A percentile compares a stretch with the other conserved stretches of the same genome.
Evolutionary conservation across 2,113 vertebrate genomes (phyloP).

Genomic region (Malurus cyaneus): DNA sequence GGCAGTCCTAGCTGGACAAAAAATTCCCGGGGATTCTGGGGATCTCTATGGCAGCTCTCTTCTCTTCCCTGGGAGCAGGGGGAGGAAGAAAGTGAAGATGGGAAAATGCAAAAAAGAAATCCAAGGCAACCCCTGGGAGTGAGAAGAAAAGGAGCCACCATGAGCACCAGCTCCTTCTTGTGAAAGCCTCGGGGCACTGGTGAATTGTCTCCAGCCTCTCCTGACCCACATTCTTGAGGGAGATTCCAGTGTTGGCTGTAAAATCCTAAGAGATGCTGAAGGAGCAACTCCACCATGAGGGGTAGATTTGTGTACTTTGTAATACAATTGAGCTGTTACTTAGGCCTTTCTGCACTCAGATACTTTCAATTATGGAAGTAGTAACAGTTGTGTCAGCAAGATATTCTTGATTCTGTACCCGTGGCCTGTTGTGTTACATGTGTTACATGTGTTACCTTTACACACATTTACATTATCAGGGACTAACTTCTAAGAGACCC

Average conservation of each 20-base stretch:
- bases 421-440: too few species aligned
- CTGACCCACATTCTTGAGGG: background rate
- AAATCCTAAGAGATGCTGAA: background rate
- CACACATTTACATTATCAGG: background rate
- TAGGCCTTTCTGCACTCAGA: background rate
- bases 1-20: background rate
- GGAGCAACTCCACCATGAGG: background rate
- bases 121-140: background rate
- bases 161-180: background rate
- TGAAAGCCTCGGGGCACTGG: background rate
- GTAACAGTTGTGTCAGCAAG: background rate
- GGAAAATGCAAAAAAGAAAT: background rate
- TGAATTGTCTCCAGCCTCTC: background rate
- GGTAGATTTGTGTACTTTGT: background rate
- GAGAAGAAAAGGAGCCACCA: background rate
- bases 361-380: background rate
- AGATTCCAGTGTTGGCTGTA: background rate
- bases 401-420: background rate
- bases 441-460: background rate
- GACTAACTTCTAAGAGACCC: background rate
- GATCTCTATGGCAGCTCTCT: background rate
- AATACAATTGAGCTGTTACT: background rate
- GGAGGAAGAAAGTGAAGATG: background rate
- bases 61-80: background rate
- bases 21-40: accelerated